Percentiles rank a stretch among this genome's conserved stretches.
Evolutionary conservation across 2,113 vertebrate species (phyloP).

Genomic region (Romanogobio albipinnatus): DNA sequence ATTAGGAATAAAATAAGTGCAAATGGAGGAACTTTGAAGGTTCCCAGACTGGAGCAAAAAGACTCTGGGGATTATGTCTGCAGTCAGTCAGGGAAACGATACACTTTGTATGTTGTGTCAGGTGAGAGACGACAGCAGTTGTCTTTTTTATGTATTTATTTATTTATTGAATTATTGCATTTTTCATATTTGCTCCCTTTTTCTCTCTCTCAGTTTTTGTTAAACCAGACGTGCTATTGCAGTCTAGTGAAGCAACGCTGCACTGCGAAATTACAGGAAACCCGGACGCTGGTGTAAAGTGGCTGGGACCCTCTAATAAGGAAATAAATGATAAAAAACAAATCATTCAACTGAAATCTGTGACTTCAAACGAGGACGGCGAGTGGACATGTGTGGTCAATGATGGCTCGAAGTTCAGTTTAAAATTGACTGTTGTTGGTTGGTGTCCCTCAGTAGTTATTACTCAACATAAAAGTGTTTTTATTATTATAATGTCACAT

Average conservation of each 20-base stretch:
- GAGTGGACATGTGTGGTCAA: slow-evolving; percentile 21
- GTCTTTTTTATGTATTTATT: background rate
- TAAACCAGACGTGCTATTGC: background rate
- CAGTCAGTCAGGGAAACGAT: accelerated
- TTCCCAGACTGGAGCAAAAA: accelerated
- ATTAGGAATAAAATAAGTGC: accelerated
- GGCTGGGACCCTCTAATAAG: slow-evolving; percentile 40
- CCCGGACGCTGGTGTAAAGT: background rate
- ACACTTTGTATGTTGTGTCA: slow-evolving; percentile 54
- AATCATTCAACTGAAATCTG: background rate
- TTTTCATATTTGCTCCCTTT: background rate
- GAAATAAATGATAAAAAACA: accelerated
- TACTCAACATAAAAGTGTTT: background rate
- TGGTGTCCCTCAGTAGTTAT: background rate
- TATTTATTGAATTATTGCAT: background rate
- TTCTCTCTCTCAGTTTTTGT: slow-evolving; percentile 48
- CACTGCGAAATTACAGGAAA: slow-evolving; percentile 46
- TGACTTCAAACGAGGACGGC: background rate
- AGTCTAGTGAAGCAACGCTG: slow-evolving; percentile 21
- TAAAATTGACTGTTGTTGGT: slow-evolving; percentile 35
- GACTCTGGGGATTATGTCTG: slow-evolving; percentile 63
- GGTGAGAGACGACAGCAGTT: slow-evolving; percentile 54
- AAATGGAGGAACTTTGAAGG: accelerated
- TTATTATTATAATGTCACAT: background rate
- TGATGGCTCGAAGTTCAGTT: background rate